Evolutionary conservation across 2,797 vertebrate species (phyloP).

Genomic region (Basileuterus tristriatus): DNA sequence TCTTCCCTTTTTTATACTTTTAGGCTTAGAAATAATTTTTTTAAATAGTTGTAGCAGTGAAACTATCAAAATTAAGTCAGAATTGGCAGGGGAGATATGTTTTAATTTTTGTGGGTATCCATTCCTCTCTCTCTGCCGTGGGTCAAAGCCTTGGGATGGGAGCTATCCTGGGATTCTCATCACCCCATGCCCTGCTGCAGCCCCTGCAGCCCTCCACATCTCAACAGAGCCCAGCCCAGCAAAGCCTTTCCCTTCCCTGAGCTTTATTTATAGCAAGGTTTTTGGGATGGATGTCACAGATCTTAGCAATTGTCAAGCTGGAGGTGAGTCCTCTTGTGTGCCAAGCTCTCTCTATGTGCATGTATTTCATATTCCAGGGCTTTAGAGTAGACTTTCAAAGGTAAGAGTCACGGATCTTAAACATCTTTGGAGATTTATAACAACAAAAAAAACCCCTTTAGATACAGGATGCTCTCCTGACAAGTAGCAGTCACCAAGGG

Average conservation of each 20-base stretch:
- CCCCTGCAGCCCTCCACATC: neutral
- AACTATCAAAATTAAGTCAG: neutral
- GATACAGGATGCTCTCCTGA: neutral
- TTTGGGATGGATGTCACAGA: rapidly evolving
- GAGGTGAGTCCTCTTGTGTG: neutral
- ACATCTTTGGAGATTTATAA: neutral
- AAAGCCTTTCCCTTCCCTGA: neutral
- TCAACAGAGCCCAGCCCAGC: neutral
- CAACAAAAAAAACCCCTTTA: neutral
- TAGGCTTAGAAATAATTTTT: neutral
- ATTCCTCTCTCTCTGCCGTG: neutral
- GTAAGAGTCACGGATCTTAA: neutral
- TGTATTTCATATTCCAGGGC: neutral
- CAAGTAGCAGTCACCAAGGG: neutral
- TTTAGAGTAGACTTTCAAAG: neutral
- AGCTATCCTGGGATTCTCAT: neutral
- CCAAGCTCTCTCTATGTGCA: rapidly evolving
- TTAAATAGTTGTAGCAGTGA: neutral
- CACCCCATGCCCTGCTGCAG: neutral
- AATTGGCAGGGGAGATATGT: neutral
- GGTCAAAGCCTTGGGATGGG: rapidly evolving
- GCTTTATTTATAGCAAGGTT: neutral
- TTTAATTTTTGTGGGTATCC: neutral
- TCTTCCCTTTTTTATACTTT: neutral
- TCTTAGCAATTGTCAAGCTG: neutral